phyloP scores from a whole-genome alignment of 2,797 vertebrate species.

The Fundulus diaphanus region DNA sequence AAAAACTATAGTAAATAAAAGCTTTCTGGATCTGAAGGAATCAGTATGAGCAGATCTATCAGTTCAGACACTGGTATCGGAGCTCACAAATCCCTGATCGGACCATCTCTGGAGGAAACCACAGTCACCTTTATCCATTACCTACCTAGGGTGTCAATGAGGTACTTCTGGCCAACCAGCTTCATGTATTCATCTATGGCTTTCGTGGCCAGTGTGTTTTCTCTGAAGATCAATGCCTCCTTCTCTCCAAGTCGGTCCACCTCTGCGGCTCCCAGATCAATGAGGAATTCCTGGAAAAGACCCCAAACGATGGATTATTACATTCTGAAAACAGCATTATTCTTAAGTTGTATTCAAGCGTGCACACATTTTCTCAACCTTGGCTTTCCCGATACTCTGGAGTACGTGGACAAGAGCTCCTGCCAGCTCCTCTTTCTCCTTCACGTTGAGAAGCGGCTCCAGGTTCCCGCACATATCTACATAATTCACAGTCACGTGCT shows the following conservation, averaged over 20 bases:
- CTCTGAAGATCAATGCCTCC: conserved; percentile 92
- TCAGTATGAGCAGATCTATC: not conserved
- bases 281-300: conserved; percentile 87
- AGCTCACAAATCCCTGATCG: too few relatives aligned
- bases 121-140: not conserved
- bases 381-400: conserved; percentile 92
- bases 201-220: conserved; percentile 96
- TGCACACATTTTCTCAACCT: conserved; percentile 76
- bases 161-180: conserved; percentile 94
- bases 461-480: conserved; percentile 85
- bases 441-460: conserved; percentile 87
- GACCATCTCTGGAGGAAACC: not conserved
- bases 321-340: not conserved
- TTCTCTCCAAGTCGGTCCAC: conserved; percentile 90
- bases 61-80: not conserved
- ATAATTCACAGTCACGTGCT: conserved; percentile 91
- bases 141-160: conserved; percentile 90
- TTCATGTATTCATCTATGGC: conserved; percentile 99
- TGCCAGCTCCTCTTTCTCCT: conserved; percentile 93
- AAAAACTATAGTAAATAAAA: not conserved
- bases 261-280: conserved; percentile 88
- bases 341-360: not conserved
- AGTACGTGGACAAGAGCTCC: conserved; percentile 89
- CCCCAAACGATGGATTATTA: not conserved
- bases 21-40: not conserved